Evolutionary conservation across 1,140 invertebrate genomes (phyloP).

Genomic region (Acromyrmex heyeri): DNA sequence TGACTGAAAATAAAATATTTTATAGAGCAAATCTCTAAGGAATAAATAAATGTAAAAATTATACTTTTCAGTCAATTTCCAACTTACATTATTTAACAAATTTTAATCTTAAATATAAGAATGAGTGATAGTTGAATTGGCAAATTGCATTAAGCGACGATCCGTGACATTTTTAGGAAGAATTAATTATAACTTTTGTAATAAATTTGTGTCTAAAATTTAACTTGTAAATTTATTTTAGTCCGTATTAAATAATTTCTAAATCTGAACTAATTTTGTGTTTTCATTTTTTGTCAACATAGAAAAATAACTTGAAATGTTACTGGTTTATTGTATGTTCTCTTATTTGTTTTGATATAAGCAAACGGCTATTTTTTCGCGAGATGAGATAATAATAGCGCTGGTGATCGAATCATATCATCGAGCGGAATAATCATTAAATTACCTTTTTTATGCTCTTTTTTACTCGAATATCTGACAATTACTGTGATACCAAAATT

Average conservation of each 20-base stretch:
- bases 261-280: neutral
- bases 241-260: neutral
- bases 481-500: conserved; percentile 57
- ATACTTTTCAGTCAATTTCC: neutral
- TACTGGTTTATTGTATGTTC: neutral
- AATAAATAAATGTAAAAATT: conserved; percentile 15
- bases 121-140: neutral
- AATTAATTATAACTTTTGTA: neutral
- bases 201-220: conserved; percentile 12
- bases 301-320: conserved; percentile 1
- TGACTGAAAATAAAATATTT: conserved; percentile 4
- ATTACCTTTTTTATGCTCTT: conserved; percentile 37
- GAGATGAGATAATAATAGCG: neutral
- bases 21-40: neutral
- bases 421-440: conserved; percentile 27
- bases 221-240: neutral
- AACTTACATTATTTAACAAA: neutral
- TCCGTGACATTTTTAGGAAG: neutral
- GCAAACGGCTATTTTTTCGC: neutral
- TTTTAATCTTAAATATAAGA: conserved; percentile 2
- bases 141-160: neutral
- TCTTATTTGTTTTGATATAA: neutral
- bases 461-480: conserved; percentile 31
- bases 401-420: neutral
- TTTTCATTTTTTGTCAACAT: neutral